phyloP scores from a whole-genome alignment of 2,888 invertebrate genomes.

The Hymenopus coronatus region DNA sequence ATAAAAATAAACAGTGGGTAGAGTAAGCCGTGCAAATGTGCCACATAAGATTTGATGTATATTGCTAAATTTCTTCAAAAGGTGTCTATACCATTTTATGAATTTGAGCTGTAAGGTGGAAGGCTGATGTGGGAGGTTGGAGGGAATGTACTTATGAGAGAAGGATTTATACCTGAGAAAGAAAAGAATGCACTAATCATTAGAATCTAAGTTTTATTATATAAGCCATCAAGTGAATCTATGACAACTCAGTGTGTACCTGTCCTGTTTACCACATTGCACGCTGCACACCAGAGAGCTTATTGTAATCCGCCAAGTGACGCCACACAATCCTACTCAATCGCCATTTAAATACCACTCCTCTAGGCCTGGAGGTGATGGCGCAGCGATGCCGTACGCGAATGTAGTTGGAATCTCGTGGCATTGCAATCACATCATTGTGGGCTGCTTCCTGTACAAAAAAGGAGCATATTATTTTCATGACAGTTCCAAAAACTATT shows the following conservation, averaged over 20 bases:
- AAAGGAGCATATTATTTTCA: neutral
- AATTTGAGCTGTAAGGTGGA: no score
- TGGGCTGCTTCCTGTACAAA: conserved; percentile 70
- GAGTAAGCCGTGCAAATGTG: no score
- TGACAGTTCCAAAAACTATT: neutral
- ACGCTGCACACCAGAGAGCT: conserved; percentile 85
- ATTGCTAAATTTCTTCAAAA: no score
- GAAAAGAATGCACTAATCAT: neutral
- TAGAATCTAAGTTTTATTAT: neutral
- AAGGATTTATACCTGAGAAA: no score
- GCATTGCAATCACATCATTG: conserved; percentile 72
- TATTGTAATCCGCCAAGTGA: conserved; percentile 89
- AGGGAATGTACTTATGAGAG: no score
- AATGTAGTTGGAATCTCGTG: conserved; percentile 65
- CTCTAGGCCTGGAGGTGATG: conserved; percentile 83
- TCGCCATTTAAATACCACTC: conserved; percentile 76
- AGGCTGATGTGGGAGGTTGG: no score
- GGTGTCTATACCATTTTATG: no score
- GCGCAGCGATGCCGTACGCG: conserved; percentile 76
- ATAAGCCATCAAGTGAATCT: neutral
- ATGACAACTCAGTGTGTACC: neutral
- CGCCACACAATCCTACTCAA: conserved; percentile 89
- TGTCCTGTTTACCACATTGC: conserved; percentile 76
- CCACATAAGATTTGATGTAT: no score
- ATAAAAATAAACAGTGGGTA: no score